Percentiles rank a stretch among this genome's conserved stretches.
These are phyloP conservation scores for Pseudobourletiella spinata DNA, from an alignment of 1,140 invertebrate genomes.

Conservation along the genomic window DNA sequence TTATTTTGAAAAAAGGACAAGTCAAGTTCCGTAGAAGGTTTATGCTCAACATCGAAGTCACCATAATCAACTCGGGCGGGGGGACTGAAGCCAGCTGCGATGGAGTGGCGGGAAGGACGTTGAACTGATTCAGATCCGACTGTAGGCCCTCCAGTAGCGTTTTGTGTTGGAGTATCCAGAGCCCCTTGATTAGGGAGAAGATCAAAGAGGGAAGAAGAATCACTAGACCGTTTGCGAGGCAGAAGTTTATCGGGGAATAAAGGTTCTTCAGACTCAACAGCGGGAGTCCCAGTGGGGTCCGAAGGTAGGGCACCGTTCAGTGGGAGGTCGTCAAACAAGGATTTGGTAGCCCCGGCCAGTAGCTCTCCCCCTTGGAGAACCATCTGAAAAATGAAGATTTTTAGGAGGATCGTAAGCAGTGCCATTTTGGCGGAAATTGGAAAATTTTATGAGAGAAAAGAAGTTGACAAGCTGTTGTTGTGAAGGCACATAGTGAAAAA, in stretches of 20 bases:
- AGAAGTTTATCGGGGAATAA: background rate
- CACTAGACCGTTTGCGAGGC: background rate
- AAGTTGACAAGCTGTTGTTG: background rate
- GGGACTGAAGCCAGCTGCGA: background rate
- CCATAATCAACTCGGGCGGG: background rate
- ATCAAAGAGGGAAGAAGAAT: background rate
- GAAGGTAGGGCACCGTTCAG: background rate
- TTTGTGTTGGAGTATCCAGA: background rate
- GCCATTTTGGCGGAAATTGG: background rate
- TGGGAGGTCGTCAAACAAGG: background rate
- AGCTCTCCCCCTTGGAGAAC: background rate
- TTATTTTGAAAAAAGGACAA: background rate
- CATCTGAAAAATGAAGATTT: background rate
- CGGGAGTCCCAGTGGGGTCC: background rate
- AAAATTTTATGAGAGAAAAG: too few species aligned
- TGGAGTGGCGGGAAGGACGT: background rate
- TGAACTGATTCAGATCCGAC: background rate
- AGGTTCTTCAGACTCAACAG: background rate
- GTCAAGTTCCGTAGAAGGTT: background rate
- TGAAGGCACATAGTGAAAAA: background rate
- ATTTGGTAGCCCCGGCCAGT: background rate
- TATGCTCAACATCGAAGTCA: background rate
- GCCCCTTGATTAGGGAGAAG: slow-evolving; percentile 1
- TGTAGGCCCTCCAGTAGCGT: background rate
- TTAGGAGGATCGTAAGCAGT: too few species aligned